Base-by-base conservation (phyloP, 2,888 invertebrate genomes). In the Tenthredo scrophulariae region DNA sequence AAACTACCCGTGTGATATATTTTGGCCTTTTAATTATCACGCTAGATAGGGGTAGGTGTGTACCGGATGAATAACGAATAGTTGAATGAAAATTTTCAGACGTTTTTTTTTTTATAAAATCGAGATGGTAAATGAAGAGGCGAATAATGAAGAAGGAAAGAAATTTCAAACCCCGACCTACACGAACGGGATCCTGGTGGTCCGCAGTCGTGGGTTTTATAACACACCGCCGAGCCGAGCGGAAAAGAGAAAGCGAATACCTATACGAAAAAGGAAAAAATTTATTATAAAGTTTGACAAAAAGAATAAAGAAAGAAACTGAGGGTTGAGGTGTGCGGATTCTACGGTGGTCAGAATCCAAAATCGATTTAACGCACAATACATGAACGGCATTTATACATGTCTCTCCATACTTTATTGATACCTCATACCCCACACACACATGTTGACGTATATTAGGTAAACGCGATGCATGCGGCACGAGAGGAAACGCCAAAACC, bases 321-420 rank as follows among this genome's bases (percentile, higher is more conserved):
- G 84, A 85, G 86, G 88, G 85, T 88, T 86, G 88, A 88, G 87
- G 88, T 86, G 77, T 88, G 87, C 88, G 85, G 80, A 84, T 79
- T 74, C 72, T 2, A 86, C 85, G 88, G 86, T 84, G 88, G 80
- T 85, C 88, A 87, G 88, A 88, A 91, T 90, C 90, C 88, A 90
- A 91, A 91, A 91, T 91, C 91, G 91, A 91, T 91, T 89, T 87
- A 88, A 86, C 89, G 88, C 65, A 87, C 89, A 85, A 22, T 9
- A 33, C 40, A 72, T 72, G 10, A n/a, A 72, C 18, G 40, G 22
- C 18, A 72, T n/a, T 29, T 40, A 72, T 22, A 72, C 37, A 13
- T n/a, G 46, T 46, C 46, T 46, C 46, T 46, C 46, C 15, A 46
- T 46, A 46, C 46, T 46, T 46, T 46, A 46, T 46, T 13, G 46